Evolutionary conservation across 2,113 vertebrate genomes (phyloP).

Genomic region (Apaloderma vittatum): DNA sequence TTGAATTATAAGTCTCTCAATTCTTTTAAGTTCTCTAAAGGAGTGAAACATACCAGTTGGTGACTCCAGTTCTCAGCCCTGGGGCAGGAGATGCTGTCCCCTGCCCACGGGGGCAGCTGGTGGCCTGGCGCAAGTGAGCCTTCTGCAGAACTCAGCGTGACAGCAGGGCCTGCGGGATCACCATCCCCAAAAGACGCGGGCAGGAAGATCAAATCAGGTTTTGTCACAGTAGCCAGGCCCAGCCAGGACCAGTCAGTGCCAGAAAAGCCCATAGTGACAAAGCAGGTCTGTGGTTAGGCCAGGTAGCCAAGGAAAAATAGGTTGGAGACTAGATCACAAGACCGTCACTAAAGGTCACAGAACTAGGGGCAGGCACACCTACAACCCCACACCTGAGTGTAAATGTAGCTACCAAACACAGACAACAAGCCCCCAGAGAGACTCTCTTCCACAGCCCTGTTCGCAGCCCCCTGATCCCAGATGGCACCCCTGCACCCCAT

Average conservation of each 20-base stretch:
- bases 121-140: neutral
- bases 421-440: accelerated
- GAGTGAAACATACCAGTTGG: neutral
- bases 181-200: accelerated
- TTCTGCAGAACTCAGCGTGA: neutral
- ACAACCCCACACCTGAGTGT: neutral
- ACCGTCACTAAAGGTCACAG: neutral
- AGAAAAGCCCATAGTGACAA: neutral
- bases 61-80: neutral
- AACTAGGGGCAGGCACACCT: neutral
- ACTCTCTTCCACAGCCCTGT: too few species aligned
- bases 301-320: neutral
- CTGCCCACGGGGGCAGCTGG: neutral
- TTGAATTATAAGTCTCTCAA: neutral
- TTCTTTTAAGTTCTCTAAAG: neutral
- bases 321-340: accelerated
- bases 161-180: neutral
- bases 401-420: accelerated
- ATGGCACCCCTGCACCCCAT: accelerated
- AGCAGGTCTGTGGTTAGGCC: neutral
- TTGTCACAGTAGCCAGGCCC: neutral
- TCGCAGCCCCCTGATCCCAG: neutral
- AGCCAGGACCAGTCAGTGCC: neutral
- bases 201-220: neutral
- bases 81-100: neutral